phyloP scores from a whole-genome alignment of 2,797 vertebrate species.

The Peromyscus nudipes region DNA sequence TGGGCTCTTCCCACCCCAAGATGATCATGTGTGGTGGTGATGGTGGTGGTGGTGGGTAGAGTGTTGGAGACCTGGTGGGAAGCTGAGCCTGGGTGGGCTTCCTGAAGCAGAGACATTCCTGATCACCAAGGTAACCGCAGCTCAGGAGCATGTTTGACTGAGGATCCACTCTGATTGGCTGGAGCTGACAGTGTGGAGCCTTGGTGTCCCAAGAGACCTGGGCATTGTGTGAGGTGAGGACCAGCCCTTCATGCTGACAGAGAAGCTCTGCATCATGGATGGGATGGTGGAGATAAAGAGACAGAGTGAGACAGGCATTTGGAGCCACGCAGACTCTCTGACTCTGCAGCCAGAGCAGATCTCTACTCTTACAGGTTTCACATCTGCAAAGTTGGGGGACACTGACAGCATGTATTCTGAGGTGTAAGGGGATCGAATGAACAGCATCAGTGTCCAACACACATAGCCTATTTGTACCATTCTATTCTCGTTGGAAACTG shows the following conservation, averaged over 20 bases:
- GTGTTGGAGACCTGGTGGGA: slow-evolving; percentile 62
- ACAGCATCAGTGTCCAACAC: neutral
- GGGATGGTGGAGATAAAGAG: neutral
- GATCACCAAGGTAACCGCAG: slow-evolving; percentile 70
- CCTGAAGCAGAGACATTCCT: slow-evolving; percentile 67
- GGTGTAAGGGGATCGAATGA: neutral
- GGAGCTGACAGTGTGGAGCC: neutral
- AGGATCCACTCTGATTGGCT: slow-evolving; percentile 38
- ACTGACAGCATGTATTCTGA: accelerated
- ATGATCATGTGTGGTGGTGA: neutral
- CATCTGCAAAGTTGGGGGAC: neutral
- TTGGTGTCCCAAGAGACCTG: neutral
- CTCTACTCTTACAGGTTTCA: neutral
- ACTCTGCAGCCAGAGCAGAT: neutral
- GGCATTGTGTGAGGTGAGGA: neutral
- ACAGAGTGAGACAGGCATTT: neutral
- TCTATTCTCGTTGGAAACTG: neutral
- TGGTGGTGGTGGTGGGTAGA: neutral
- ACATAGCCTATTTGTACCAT: too few relatives aligned
- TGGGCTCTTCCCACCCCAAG: neutral
- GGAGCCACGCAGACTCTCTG: neutral
- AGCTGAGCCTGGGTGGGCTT: slow-evolving; percentile 54
- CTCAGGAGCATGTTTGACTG: neutral
- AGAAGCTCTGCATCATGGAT: neutral
- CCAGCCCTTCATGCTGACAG: neutral